Evolutionary conservation across 2,888 invertebrate species (phyloP).

Genomic region (Drosophila vallismaia): DNA sequence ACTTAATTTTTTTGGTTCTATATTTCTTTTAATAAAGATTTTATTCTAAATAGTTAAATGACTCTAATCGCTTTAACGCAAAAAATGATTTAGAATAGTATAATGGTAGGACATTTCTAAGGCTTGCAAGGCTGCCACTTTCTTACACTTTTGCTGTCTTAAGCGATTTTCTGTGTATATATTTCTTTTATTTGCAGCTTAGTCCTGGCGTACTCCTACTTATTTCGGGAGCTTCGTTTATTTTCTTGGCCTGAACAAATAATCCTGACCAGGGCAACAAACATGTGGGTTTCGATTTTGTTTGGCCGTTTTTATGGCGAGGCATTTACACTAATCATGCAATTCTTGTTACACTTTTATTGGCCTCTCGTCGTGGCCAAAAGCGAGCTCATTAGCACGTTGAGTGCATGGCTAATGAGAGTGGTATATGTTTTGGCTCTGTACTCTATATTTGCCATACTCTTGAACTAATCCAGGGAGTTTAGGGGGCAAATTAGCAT

Average conservation of each 20-base stretch:
- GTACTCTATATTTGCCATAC: slow-evolving; percentile 6
- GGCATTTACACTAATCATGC: slow-evolving; percentile 72
- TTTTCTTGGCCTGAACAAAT: slow-evolving; percentile 21
- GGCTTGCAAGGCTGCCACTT: background rate
- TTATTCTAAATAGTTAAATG: too few species aligned
- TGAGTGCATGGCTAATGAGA: slow-evolving; percentile 68
- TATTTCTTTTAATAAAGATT: background rate
- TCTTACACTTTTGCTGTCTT: slow-evolving; percentile 54
- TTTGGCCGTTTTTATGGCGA: slow-evolving; percentile 52
- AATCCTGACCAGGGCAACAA: slow-evolving; percentile 27
- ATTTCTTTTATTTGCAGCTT: slow-evolving; percentile 35
- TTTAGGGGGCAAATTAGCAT: slow-evolving; percentile 61
- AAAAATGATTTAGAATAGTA: too few species aligned
- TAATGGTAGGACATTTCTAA: background rate
- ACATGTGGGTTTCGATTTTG: slow-evolving; percentile 21
- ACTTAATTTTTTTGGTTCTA: too few species aligned
- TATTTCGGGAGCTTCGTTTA: slow-evolving; percentile 31
- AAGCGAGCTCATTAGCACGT: slow-evolving; percentile 64
- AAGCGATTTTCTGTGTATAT: slow-evolving; percentile 48
- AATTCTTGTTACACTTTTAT: slow-evolving; percentile 61
- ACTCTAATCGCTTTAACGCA: too few species aligned
- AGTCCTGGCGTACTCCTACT: slow-evolving; percentile 36
- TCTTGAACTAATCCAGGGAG: slow-evolving; percentile 49
- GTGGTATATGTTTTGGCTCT: slow-evolving; percentile 34
- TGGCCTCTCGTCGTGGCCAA: slow-evolving; percentile 42